phyloP scores from a whole-genome alignment of 2,888 invertebrate genomes.

The Aporophyla lueneburgensis region DNA sequence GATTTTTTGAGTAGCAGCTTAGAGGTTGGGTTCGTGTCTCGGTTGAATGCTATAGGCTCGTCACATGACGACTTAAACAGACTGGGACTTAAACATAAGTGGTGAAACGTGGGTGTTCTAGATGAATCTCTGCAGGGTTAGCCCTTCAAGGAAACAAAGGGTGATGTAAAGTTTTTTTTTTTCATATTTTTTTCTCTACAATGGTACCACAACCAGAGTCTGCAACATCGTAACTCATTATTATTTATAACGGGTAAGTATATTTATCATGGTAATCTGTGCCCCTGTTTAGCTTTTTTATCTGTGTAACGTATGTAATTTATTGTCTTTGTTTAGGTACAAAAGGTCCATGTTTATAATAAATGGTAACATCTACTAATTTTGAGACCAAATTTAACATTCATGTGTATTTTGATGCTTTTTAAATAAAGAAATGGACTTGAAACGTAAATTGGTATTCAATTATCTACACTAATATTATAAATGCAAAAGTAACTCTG shows the following conservation, averaged over 20 bases:
- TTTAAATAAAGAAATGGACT: background rate
- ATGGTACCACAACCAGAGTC: background rate
- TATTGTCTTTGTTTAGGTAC: conserved; percentile 29
- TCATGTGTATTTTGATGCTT: background rate
- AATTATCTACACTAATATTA: too few species aligned
- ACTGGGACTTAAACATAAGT: too few species aligned
- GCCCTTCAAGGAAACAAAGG: too few species aligned
- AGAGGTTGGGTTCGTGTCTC: too few species aligned
- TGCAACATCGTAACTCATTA: background rate
- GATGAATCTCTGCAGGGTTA: too few species aligned
- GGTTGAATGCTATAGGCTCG: too few species aligned
- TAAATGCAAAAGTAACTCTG: too few species aligned
- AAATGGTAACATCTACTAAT: conserved; percentile 9
- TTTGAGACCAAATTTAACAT: background rate
- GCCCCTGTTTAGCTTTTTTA: conserved; percentile 10
- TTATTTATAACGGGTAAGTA: background rate
- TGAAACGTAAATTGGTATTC: background rate
- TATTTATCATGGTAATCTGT: conserved; percentile 37
- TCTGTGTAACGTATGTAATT: conserved; percentile 27
- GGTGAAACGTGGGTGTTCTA: too few species aligned
- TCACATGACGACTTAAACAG: too few species aligned
- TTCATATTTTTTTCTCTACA: background rate
- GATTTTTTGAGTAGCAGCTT: too few species aligned
- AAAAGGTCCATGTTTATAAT: conserved; percentile 12
- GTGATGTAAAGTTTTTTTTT: too few species aligned